Evolutionary conservation across 1,140 invertebrate genomes (phyloP).

Genomic region (Drosophila navojoa): DNA sequence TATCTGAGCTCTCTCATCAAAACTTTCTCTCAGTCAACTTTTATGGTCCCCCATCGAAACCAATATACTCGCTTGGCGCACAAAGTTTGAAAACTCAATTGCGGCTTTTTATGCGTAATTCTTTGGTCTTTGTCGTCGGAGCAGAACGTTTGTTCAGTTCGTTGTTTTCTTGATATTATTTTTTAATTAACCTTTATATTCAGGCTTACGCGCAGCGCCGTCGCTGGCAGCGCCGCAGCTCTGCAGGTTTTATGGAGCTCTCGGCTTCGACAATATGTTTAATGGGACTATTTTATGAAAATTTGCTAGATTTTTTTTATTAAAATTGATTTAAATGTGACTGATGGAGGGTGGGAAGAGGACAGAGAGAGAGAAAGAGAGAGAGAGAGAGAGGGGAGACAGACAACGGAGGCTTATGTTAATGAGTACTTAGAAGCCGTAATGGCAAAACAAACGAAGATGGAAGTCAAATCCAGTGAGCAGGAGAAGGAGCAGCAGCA

Average conservation of each 20-base stretch:
- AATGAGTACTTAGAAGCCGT: slow-evolving; percentile 77
- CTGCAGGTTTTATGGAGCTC: slow-evolving; percentile 62
- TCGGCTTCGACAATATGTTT: slow-evolving; percentile 51
- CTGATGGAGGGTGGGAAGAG: slow-evolving; percentile 23
- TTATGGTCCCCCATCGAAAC: not conserved
- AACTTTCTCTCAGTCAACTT: too few species aligned
- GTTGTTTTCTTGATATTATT: slow-evolving; percentile 68
- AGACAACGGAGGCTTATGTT: slow-evolving; percentile 71
- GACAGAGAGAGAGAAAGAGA: slow-evolving; percentile 31
- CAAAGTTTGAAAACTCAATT: slow-evolving; percentile 68
- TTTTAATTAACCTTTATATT: slow-evolving; percentile 81
- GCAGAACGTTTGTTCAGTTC: slow-evolving; percentile 11
- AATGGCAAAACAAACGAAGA: slow-evolving; percentile 54
- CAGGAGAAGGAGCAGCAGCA: not conserved
- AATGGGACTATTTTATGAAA: slow-evolving; percentile 38
- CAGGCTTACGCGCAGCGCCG: slow-evolving; percentile 42
- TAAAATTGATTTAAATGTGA: slow-evolving; percentile 78
- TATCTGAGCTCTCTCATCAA: not conserved
- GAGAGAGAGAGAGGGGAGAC: slow-evolving; percentile 25
- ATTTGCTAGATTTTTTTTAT: slow-evolving; percentile 74
- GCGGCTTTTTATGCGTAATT: slow-evolving; percentile 81
- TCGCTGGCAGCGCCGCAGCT: not conserved
- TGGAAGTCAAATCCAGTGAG: slow-evolving; percentile 7
- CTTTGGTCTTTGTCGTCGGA: slow-evolving; percentile 42
- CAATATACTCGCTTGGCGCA: too few species aligned